Evolutionary conservation across 2,888 invertebrate genomes (phyloP), one percentile per base, ranked within the genome.

Genomic region (Globia sparganii): DNA sequence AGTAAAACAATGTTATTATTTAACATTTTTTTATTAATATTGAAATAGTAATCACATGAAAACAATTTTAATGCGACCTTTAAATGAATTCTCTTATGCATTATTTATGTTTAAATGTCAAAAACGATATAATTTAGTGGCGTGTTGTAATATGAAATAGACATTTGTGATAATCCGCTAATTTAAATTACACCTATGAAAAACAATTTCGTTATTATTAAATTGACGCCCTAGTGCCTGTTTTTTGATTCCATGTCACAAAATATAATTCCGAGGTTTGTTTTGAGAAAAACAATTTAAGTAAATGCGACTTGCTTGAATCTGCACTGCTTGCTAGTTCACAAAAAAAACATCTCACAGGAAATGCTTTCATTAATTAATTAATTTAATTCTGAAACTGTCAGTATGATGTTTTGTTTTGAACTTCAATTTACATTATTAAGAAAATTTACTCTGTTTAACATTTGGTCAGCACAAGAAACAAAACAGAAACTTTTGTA

Each of bases 11-110:
- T 69, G 34, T 68, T 80, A 77, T 46, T 62, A 89, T 89, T 90
- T 90, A 91, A 91, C 90, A 87, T 86, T 86, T 87, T 85, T 90
- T 91, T 90, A 86, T 88, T 89, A 83, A 83, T 88, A 82, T 79
- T 89, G 90, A 89, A 89, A 89, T 90, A 88, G 87, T 88, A 89
- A 86, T 88, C 89, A 85, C 84, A 84, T 87, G 78, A 82, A 87
- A 91, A 89, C 89, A 86, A 86, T 81, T 78, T 88, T 83, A 81
- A 87, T 83, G 72, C 6, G 79, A 71, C 49, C 70, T 77, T 79
- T 72, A 69, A 75, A 78, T 78, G 72, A 79, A 85, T 71, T 85
- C 61, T 83, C 68, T 65, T 81, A 81, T 69, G 75, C 79, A 81
- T 78, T 80, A 82, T 84, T 81, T 76, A 78, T 85, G 77, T 79